Conservation (phyloP, 1,140 invertebrate species). For the Formica selysi region DNA sequence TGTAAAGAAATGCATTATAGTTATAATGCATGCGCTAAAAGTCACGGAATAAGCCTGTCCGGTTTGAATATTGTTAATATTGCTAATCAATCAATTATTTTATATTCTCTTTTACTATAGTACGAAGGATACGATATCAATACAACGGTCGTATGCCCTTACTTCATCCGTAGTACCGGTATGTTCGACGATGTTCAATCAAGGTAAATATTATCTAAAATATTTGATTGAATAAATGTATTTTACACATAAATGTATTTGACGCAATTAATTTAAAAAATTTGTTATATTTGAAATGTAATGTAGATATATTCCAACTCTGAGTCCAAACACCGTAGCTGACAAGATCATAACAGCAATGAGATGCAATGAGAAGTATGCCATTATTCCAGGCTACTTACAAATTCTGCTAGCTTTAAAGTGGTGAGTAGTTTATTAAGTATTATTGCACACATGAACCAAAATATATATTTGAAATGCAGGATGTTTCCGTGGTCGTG, state of each 20-base stretch:
- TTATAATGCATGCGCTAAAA: too few species aligned
- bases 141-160: slow-evolving; percentile 97
- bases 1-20: too few species aligned
- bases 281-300: background rate
- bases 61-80: too few species aligned
- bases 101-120: slow-evolving; percentile 11
- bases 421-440: slow-evolving; percentile 87
- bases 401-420: slow-evolving; percentile 89
- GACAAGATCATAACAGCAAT: slow-evolving; percentile 94
- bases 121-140: slow-evolving; percentile 90
- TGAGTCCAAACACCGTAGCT: slow-evolving; percentile 95
- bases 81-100: background rate
- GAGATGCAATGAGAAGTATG: slow-evolving; percentile 91
- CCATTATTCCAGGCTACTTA: slow-evolving; percentile 92
- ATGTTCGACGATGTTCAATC: slow-evolving; percentile 97
- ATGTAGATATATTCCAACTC: slow-evolving; percentile 91
- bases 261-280: background rate
- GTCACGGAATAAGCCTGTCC: too few species aligned
- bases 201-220: slow-evolving; percentile 87
- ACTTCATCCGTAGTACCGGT: slow-evolving; percentile 94
- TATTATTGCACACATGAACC: background rate
- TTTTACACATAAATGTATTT: background rate
- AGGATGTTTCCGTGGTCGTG: slow-evolving; percentile 91
- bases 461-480: slow-evolving; percentile 59
- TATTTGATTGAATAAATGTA: background rate